phyloP scores from a whole-genome alignment of 2,113 vertebrate species.

The Seriola aureovittata region DNA sequence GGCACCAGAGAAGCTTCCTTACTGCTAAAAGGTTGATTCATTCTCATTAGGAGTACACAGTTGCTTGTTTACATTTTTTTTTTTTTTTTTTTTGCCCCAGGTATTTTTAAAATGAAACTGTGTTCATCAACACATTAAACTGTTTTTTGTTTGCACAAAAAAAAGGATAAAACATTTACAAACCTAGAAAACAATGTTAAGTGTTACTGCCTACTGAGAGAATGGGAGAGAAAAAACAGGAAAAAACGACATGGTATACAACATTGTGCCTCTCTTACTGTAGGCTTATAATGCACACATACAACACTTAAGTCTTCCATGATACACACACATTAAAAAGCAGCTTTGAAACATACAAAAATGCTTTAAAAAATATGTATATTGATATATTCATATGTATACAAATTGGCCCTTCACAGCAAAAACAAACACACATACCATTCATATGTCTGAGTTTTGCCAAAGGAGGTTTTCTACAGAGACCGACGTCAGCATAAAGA shows the following conservation, averaged over 20 bases:
- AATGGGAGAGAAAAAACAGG: constrained; percentile 53
- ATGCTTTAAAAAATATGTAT: constrained; percentile 87
- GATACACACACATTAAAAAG: constrained; percentile 84
- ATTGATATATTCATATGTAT: constrained; percentile 87
- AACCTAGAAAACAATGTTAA: constrained; percentile 78
- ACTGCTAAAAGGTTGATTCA: constrained; percentile 86
- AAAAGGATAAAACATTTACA: constrained; percentile 79
- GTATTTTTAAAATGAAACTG: constrained; percentile 75
- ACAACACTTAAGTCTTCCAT: constrained; percentile 77
- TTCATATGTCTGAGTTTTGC: constrained; percentile 75
- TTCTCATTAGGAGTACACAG: constrained; percentile 81
- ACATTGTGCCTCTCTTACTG: constrained; percentile 77
- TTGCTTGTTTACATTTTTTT: constrained; percentile 76
- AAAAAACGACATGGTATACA: constrained; percentile 63
- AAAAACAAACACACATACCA: constrained; percentile 75
- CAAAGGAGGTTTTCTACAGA: constrained; percentile 61
- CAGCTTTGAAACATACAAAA: constrained; percentile 89
- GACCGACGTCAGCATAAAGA: constrained; percentile 45
- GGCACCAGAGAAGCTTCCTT: constrained; percentile 89
- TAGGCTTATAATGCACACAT: constrained; percentile 77
- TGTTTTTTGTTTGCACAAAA: constrained; percentile 78
- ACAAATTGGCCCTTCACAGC: constrained; percentile 86
- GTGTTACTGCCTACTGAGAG: constrained; percentile 69
- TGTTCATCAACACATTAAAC: constrained; percentile 80
- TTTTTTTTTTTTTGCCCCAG: constrained; percentile 57